Evolutionary conservation across 2,797 vertebrate species (phyloP).

Genomic region (Cryptoblepharus egeriae): DNA sequence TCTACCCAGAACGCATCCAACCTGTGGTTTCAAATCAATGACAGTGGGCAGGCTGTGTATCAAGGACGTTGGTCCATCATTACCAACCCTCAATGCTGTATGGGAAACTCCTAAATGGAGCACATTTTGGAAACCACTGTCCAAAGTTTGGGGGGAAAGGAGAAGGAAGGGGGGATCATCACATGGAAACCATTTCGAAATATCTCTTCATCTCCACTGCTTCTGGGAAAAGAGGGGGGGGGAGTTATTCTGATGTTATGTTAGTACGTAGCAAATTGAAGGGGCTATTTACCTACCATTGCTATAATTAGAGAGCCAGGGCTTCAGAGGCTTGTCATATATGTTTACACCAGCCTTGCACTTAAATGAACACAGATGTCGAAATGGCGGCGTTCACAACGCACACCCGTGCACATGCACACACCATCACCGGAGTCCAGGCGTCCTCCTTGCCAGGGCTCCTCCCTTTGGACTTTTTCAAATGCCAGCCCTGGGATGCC

Average conservation of each 20-base stretch:
- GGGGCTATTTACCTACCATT: constrained; percentile 58
- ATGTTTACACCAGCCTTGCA: constrained; percentile 69
- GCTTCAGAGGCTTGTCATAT: constrained; percentile 62
- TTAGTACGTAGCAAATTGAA: constrained; percentile 60
- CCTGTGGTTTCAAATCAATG: background rate
- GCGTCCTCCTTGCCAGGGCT: background rate
- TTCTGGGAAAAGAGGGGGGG: constrained; percentile 27
- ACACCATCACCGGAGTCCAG: background rate
- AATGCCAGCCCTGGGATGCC: background rate
- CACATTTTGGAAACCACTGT: too few relatives aligned
- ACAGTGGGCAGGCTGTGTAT: background rate
- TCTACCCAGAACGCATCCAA: background rate
- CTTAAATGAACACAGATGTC: constrained; percentile 73
- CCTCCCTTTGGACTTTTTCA: background rate
- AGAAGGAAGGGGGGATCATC: too few relatives aligned
- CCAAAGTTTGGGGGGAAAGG: too few relatives aligned
- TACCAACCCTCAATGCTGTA: too few relatives aligned
- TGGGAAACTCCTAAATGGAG: too few relatives aligned
- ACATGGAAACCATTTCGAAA: constrained; percentile 46
- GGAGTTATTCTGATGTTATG: constrained; percentile 39
- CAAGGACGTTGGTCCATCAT: background rate
- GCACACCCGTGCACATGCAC: constrained; percentile 59
- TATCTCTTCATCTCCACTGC: constrained; percentile 24
- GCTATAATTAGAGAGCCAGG: constrained; percentile 50
- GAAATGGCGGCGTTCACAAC: constrained; percentile 63